Evolutionary conservation across 2,113 vertebrate genomes (phyloP).

Genomic region (Penelope pileata): DNA sequence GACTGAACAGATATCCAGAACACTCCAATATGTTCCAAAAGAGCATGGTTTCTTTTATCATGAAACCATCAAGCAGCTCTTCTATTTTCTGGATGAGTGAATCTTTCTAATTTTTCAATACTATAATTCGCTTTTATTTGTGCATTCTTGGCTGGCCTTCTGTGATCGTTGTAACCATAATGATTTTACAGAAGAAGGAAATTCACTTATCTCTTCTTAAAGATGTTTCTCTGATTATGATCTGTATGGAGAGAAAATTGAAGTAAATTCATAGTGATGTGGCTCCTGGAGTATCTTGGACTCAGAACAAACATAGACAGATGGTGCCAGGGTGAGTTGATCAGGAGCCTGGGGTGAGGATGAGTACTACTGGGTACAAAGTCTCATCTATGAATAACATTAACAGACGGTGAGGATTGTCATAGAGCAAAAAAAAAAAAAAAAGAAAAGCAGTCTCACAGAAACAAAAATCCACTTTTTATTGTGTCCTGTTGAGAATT

Average conservation of each 20-base stretch:
- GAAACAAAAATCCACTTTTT: neutral
- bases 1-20: neutral
- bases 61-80: neutral
- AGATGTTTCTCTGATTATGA: neutral
- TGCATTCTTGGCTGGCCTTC: neutral
- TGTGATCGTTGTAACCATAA: neutral
- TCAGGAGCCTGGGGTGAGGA: conserved; percentile 56
- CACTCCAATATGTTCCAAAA: neutral
- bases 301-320: conserved; percentile 55
- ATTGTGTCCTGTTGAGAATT: neutral
- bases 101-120: neutral
- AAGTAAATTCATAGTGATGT: conserved; percentile 48
- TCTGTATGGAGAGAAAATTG: neutral
- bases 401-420: conserved; percentile 38
- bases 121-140: neutral
- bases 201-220: neutral
- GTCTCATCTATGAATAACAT: conserved; percentile 58
- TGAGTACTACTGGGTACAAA: conserved; percentile 52
- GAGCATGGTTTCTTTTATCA: neutral
- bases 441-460: neutral
- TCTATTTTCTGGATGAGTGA: neutral
- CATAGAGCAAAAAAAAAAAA: neutral
- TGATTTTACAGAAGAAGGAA: neutral
- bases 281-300: conserved; percentile 54
- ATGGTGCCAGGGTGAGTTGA: conserved; percentile 51